Evolutionary conservation across 2,888 invertebrate species (phyloP).

Genomic region (Salticus scenicus): DNA sequence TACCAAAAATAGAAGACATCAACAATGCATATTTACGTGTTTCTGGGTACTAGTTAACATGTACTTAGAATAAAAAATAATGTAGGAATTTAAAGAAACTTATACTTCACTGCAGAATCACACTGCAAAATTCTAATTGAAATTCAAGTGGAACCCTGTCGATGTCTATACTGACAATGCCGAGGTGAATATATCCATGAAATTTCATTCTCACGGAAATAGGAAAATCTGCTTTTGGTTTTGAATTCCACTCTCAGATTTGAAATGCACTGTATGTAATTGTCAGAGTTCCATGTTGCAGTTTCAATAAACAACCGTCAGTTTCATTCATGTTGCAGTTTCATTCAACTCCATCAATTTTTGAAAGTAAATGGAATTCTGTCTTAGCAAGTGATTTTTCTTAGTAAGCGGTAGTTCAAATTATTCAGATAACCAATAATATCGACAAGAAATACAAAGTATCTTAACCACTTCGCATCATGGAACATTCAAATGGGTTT

Average conservation of each 20-base stretch:
- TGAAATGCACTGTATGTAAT: not conserved
- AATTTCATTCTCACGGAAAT: slow-evolving; percentile 7
- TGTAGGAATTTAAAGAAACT: too few species aligned
- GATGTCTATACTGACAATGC: too few species aligned
- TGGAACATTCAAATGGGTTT: not conserved
- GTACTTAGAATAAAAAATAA: too few species aligned
- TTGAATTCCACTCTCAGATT: not conserved
- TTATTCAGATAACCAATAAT: not conserved
- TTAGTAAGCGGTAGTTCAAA: not conserved
- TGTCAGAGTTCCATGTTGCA: not conserved
- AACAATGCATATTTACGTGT: too few species aligned
- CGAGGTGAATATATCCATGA: not conserved
- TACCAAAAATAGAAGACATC: slow-evolving; percentile 18
- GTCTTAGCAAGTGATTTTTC: too few species aligned
- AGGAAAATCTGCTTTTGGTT: slow-evolving; percentile 2
- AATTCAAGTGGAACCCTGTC: too few species aligned
- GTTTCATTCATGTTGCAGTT: slow-evolving; percentile 1
- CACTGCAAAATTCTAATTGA: too few species aligned
- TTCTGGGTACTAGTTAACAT: too few species aligned
- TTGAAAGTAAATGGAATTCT: too few species aligned
- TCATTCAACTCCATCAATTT: not conserved
- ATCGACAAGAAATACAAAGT: slow-evolving; percentile 14
- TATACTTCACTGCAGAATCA: too few species aligned
- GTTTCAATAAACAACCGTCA: not conserved
- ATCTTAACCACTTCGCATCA: not conserved